Percentiles rank a stretch among this genome's conserved stretches.
These are phyloP conservation scores for Cyprinus carpio DNA, from an alignment of 2,113 vertebrate species.

Conservation along the genomic window DNA sequence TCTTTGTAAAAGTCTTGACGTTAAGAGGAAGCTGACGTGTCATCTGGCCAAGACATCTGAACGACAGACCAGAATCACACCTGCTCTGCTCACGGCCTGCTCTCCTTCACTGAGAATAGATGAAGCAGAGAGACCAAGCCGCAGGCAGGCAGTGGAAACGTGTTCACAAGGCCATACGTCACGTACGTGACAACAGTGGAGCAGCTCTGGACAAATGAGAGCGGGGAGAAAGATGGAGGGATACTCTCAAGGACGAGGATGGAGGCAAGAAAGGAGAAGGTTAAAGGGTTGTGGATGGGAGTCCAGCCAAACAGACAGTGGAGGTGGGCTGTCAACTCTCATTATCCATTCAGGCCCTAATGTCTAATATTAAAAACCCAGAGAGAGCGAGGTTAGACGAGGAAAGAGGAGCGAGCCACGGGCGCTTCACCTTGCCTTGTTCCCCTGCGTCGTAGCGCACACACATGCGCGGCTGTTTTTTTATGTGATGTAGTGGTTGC, in stretches of 20 bases:
- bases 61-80: slow-evolving; percentile 1
- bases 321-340: slow-evolving; percentile 29
- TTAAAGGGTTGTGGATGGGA: slow-evolving; percentile 19
- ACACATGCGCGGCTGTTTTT: slow-evolving; percentile 18
- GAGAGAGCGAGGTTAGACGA: slow-evolving; percentile 9
- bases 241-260: slow-evolving; percentile 38
- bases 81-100: slow-evolving; percentile 1
- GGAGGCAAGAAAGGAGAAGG: slow-evolving; percentile 12
- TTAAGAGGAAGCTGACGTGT: slow-evolving; percentile 15
- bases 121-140: slow-evolving; percentile 3
- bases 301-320: slow-evolving; percentile 27
- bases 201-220: slow-evolving; percentile 27
- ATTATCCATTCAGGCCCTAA: slow-evolving; percentile 42
- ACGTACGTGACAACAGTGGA: slow-evolving; percentile 16
- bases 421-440: slow-evolving; percentile 37
- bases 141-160: not conserved
- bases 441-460: not conserved
- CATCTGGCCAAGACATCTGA: slow-evolving; percentile 32
- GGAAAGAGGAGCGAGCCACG: slow-evolving; percentile 34
- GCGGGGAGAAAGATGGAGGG: slow-evolving; percentile 28
- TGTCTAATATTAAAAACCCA: slow-evolving; percentile 14
- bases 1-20: slow-evolving; percentile 2
- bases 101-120: slow-evolving; percentile 28
- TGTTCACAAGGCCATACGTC: slow-evolving; percentile 32
- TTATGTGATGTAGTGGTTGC: slow-evolving; percentile 48